Evolutionary conservation across 2,113 vertebrate species (phyloP).

Genomic region (Poeciliopsis retropinna): DNA sequence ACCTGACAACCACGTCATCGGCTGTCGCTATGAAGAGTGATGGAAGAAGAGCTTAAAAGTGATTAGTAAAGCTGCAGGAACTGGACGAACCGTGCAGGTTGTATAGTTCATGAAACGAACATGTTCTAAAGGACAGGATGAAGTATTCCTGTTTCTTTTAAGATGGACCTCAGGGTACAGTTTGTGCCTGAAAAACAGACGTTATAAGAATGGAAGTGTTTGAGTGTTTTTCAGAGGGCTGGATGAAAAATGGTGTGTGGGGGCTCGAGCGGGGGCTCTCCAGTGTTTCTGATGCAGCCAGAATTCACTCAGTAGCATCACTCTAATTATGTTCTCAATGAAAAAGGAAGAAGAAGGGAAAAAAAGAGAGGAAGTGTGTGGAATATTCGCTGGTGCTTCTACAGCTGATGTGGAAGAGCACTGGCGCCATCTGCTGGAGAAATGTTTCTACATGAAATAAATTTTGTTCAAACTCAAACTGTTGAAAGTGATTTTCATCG

Average conservation of each 20-base stretch:
- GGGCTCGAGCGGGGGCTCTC: neutral
- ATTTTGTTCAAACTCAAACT: neutral
- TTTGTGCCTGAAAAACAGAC: conserved; percentile 12
- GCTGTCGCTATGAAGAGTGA: neutral
- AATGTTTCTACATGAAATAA: too few relatives aligned
- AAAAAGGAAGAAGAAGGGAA: neutral
- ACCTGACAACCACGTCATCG: neutral
- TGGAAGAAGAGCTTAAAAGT: neutral
- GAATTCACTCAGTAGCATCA: neutral
- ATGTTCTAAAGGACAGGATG: neutral
- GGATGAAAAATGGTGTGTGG: neutral
- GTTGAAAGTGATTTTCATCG: neutral
- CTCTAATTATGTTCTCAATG: neutral
- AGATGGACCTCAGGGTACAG: neutral
- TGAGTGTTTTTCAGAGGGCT: neutral
- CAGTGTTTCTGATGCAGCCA: neutral
- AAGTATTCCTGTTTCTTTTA: neutral
- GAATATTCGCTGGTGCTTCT: neutral
- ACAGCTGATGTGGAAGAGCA: conserved; percentile 8
- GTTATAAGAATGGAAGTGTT: neutral
- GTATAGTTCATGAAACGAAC: neutral
- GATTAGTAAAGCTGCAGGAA: conserved; percentile 5
- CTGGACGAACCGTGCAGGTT: neutral
- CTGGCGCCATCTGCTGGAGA: conserved; percentile 61
- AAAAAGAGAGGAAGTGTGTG: too few relatives aligned